Base-by-base conservation (phyloP, 1,140 invertebrate genomes). In the Drosophila asahinai region DNA sequence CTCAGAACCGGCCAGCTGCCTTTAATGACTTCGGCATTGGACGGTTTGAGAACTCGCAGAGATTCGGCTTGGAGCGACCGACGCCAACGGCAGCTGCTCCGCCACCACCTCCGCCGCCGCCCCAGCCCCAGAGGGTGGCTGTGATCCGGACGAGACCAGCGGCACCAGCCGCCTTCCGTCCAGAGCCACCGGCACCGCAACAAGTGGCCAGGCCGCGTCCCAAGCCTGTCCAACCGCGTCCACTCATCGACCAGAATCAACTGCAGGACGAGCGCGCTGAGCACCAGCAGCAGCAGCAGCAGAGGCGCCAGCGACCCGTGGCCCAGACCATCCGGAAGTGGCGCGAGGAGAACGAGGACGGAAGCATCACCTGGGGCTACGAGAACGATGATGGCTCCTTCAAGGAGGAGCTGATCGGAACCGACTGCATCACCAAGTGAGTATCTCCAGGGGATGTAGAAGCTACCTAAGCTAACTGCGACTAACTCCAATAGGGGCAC, bases 281-380 rank as follows among this genome's bases (percentile, higher is more conserved):
- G 2, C 72, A 73, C 2, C 59, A 77, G 27, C 71, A 80, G 25
- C 78, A 78, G 25, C 78, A 78, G 7, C 77, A 82, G 57, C 79
- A 92, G 71, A 90, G 82, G 17, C 83, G 89, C 1, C 78, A 81
- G 36, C 78, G 83, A n/a, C 91, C 96, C 3, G 96, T 96, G 2
- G 95, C 95, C 15, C 96, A 97, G 94, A 96, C 96, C 75, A 93
- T 95, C 54, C 94, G 95, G 42, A 96, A 96, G 94, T 97, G 95
- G 93, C 95, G 96, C 49, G 96, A 97, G 58, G 96, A 97, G 82
- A 97, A 97, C 81, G 94, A 95, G 43, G 97, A 97, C 77, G 97
- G 97, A 7, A 97, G 95, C 72, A 97, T 97, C 63, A 96, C 96
- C 0, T 97, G 97, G 97, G 97, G 97, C 54, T 97, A 96, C 86